Base-by-base conservation (phyloP, 2,797 vertebrate species). In the Sebastes diaconus region DNA sequence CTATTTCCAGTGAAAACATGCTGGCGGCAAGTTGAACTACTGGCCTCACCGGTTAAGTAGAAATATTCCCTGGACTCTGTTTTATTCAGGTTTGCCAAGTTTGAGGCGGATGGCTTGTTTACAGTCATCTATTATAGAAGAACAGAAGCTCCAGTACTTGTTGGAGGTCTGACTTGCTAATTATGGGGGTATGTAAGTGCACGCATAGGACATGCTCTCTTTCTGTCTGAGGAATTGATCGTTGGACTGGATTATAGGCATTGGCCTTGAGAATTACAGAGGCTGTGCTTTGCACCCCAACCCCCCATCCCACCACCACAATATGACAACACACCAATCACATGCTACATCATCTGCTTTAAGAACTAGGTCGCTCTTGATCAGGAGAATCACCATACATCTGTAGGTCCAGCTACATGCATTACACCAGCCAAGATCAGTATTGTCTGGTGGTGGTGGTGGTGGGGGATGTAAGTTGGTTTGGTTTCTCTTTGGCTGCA, bases 311-410 rank as follows among this genome's bases (percentile, higher is more conserved):
- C 77, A 46, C 42, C 36, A 71, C 74, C 78, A 89, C 87, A 88
- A 88, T 83, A 92, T 83, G 81, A 91, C 88, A 91, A 89, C 91
- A 91, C 81, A 91, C 87, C 84, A 92, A 91, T 92, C 85, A 83
- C 88, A 84, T 69, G 88, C 85, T 29, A 36, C 88, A 90, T 89
- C 88, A 71, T 84, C 85, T 89, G 89, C 86, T 86, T 81, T 88
- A 87, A 92, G 89, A 93, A 90, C 63, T 94, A 90, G 89, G 92
- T 91, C 89, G 81, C 87, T 64, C 60, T 59, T 64, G 75, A 88
- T 87, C 89, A 87, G 87, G 69, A 91, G 90, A 87, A 71, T 88
- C 88, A 32, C 82, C 80, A 87, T 66, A 81, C 84, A 90, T 91
- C 88, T 87, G 86, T 88, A 92, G 83, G 87, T 87, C 85, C 66